phyloP scores from a whole-genome alignment of 2,888 invertebrate genomes.

The Disparrhopalites patrizii region DNA sequence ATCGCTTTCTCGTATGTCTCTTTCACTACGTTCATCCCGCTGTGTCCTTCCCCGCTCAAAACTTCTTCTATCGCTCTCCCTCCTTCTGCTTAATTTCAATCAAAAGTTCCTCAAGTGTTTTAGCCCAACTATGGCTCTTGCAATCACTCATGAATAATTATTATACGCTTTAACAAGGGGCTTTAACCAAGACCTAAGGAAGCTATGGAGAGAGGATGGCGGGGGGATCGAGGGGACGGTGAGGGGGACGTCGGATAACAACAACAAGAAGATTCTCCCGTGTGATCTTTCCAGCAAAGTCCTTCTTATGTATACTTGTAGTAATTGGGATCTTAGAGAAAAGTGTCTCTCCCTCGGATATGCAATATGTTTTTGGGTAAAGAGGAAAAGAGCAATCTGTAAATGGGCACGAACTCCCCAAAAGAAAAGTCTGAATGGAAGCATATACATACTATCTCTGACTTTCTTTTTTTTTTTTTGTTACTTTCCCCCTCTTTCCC shows the following conservation, averaged over 20 bases:
- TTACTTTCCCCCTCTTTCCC: background rate
- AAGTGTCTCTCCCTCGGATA: no score
- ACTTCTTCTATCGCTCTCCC: no score
- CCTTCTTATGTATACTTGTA: no score
- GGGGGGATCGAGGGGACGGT: no score
- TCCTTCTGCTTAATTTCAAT: slow-evolving; percentile 28
- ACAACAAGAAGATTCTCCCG: no score
- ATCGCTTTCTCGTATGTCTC: background rate
- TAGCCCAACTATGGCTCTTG: no score
- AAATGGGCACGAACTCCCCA: slow-evolving; percentile 10
- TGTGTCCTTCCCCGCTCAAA: background rate
- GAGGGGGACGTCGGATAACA: no score
- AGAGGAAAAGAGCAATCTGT: slow-evolving; percentile 15
- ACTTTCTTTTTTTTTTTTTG: background rate
- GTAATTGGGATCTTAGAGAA: no score
- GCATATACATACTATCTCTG: background rate
- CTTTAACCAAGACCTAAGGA: background rate
- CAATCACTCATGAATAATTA: slow-evolving; percentile 36
- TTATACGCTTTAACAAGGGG: background rate
- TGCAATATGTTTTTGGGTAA: no score
- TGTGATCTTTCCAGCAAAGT: no score
- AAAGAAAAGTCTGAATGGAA: background rate
- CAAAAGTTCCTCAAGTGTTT: slow-evolving; percentile 30
- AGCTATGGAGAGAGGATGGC: background rate
- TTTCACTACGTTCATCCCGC: background rate